Conservation (phyloP, 2,113 vertebrate genomes). For the Craseonycteris thonglongyai region DNA sequence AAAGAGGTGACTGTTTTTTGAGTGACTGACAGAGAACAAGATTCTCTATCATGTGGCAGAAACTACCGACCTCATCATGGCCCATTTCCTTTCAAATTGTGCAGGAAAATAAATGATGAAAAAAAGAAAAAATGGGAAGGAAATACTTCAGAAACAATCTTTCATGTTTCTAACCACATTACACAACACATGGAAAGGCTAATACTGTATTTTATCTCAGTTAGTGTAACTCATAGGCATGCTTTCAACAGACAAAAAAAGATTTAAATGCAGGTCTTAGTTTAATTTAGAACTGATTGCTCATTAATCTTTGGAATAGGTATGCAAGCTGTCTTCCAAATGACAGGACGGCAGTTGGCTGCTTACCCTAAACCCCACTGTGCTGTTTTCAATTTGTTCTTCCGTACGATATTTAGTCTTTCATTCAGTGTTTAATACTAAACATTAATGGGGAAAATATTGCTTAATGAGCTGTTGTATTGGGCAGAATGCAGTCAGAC, state of each 20-base stretch:
- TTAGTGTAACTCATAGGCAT: conserved; percentile 66
- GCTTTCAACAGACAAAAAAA: conserved; percentile 62
- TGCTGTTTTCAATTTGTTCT: conserved; percentile 77
- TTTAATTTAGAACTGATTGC: conserved; percentile 82
- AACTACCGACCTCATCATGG: conserved; percentile 63
- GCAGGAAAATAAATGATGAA: conserved; percentile 74
- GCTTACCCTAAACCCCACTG: conserved; percentile 76
- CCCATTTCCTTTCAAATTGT: conserved; percentile 78
- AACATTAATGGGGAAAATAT: conserved; percentile 77
- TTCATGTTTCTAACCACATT: conserved; percentile 75
- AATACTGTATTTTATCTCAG: conserved; percentile 75
- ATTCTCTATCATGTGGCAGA: conserved; percentile 65
- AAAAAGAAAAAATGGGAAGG: conserved; percentile 62
- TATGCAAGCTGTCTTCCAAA: conserved; percentile 80
- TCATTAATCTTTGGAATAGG: conserved; percentile 85
- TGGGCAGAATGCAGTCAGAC: conserved; percentile 67
- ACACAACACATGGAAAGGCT: conserved; percentile 66
- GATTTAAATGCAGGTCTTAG: conserved; percentile 76
- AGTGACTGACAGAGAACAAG: conserved; percentile 69
- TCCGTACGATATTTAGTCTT: conserved; percentile 79
- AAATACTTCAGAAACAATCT: conserved; percentile 76
- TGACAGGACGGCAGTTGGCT: conserved; percentile 80
- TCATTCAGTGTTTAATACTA: conserved; percentile 80
- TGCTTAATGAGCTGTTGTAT: conserved; percentile 77
- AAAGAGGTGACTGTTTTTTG: conserved; percentile 67